Evolutionary conservation across 2,797 vertebrate genomes (phyloP).

Genomic region (Chloroceryle amazona): DNA sequence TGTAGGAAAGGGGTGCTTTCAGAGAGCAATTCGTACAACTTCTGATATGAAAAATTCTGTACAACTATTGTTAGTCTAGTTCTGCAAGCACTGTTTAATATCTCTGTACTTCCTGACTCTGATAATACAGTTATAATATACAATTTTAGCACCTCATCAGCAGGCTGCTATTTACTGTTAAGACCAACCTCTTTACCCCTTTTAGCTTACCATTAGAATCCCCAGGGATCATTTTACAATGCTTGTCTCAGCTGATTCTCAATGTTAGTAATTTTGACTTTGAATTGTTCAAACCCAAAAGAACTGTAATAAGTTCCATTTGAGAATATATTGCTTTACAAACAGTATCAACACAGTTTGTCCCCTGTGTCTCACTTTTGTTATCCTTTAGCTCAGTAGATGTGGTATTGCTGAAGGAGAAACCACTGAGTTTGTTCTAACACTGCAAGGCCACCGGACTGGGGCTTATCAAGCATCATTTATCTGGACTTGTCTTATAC

Average conservation of each 20-base stretch:
- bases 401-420: not conserved
- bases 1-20: not conserved
- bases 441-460: not conserved
- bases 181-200: not conserved
- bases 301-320: not conserved
- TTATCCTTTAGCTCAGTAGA: not conserved
- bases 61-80: not conserved
- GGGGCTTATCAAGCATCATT: not conserved
- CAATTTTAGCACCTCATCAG: not conserved
- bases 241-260: not conserved
- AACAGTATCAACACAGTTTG: not conserved
- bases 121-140: not conserved
- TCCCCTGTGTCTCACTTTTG: not conserved
- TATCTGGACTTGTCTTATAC: not conserved
- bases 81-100: not conserved
- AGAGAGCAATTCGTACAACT: not conserved
- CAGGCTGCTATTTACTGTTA: not conserved
- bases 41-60: not conserved
- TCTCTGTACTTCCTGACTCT: not conserved
- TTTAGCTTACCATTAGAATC: not conserved
- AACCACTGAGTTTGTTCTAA: not conserved
- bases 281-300: not conserved
- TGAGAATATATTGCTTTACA: not conserved
- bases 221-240: not conserved
- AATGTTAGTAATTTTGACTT: not conserved